Evolutionary conservation across 2,888 invertebrate genomes (phyloP), one percentile per base, ranked within the genome.

Genomic region (Nomada ferruginata): DNA sequence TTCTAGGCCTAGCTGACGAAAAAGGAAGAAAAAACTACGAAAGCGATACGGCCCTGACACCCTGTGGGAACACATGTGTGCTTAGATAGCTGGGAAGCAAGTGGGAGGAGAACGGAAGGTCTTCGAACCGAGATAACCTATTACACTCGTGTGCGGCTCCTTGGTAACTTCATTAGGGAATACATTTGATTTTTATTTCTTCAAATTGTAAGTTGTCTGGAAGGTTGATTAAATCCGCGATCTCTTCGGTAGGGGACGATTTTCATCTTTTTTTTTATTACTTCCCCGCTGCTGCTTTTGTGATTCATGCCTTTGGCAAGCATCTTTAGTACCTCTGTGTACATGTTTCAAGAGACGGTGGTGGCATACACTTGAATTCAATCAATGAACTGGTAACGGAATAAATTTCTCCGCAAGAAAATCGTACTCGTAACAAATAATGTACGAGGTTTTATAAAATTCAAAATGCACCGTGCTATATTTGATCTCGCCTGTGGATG

Each of bases 51-150:
- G 71, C 64, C 70, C 71, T 83, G 88, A 89, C 88, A 87, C 83
- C 87, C 86, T 88, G 88, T 88, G 88, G 88, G 88, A 88, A 88
- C 87, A 86, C 88, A 87, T 83, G 84, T 88, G 88, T 66, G 87
- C 85, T 78, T 82, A 83, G 81, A 85, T 89, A 85, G 72, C 57
- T 70, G 65, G 55, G 53, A 69, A 83, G 55, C 74, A 84, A 74
- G 74, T 29, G 69, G 66, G 70, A 57, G 66, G 79, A 68, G 64
- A 55, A 66, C 65, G 52, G 85, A 80, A 75, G 86, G 79, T 87
- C 88, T 85, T 85, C 86, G 81, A 76, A 75, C 68, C 66, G 76
- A 88, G 86, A 88, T 86, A 83, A 86, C 79, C 79, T 84, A 75
- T 83, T 78, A 83, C 83, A 83, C 74, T 61, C 69, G 23, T 36